Evolutionary conservation across 2,888 invertebrate genomes (phyloP), one percentile per base, ranked within the genome.

Genomic region (Epirrhoe tristata): DNA sequence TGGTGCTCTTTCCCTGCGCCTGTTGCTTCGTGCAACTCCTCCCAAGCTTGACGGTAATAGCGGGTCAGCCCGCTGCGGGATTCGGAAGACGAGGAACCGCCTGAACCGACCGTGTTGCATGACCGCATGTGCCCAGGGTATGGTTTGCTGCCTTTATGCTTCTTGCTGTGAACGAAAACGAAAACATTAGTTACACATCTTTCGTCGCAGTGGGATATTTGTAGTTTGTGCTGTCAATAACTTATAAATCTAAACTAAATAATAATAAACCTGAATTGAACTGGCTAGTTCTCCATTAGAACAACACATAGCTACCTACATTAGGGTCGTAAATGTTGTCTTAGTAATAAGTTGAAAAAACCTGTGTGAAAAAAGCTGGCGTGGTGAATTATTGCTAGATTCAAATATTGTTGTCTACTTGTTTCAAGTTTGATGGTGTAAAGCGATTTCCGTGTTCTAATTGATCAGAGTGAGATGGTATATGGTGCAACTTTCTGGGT

Each of bases 21-120:
- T 4, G 97, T 95, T 5, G 97, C 96, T 85, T 97, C 97, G 85
- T 97, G 97, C 3, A 98, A 94, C 85, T 98, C 98, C 85, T 98
- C 98, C 98, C 98, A 98, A 2, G 98, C 98, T 86, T 98, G 97
- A 34, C 97, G 95, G 90, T 98, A 98, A 89, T 97, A 98, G 74
- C 97, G 95, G 86, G 97, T 98, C 70, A 98, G 94, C 39, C 97
- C 97, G 79, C 96, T 95, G 58, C 97, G 95, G 7, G 97, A 97
- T 81, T 97, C 98, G 0, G 97, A 97, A 58, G 97, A 97, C 58
- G 97, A 97, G 59, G 97, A 97, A 85, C 97, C 98, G 84, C 97
- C 96, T 16, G 98, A 98, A 58, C 97, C 98, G 67, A 98, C 97
- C 39, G 98, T 98, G 89, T 97, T 97, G 93, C 97, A 97, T 43